Evolutionary conservation across 1,140 invertebrate genomes (phyloP).

Genomic region (Mizuhopecten yessoensis): DNA sequence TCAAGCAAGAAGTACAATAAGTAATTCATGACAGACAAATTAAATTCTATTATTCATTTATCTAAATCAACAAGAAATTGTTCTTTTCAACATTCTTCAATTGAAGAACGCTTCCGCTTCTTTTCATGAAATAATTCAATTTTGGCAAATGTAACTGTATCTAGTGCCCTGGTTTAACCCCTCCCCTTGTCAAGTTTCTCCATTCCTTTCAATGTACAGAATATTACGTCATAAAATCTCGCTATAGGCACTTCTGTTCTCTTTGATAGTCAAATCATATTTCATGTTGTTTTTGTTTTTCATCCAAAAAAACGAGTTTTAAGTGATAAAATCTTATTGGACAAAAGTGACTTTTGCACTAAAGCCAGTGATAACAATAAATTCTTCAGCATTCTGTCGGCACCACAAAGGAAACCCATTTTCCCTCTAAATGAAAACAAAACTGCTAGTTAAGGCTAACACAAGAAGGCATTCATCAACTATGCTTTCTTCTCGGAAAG

Average conservation of each 20-base stretch:
- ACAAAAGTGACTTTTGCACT: background rate
- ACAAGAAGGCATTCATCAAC: background rate
- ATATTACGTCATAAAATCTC: conserved; percentile 35
- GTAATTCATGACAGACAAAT: conserved; percentile 16
- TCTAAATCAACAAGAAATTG: conserved; percentile 27
- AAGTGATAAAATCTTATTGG: conserved; percentile 18
- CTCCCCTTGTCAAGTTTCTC: conserved; percentile 19
- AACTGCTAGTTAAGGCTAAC: background rate
- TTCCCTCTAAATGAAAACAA: conserved; percentile 27
- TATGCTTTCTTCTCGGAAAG: conserved; percentile 15
- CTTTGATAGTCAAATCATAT: conserved; percentile 35
- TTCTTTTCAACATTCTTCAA: conserved; percentile 39
- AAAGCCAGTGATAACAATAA: background rate
- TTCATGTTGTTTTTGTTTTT: conserved; percentile 26
- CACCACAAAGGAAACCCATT: conserved; percentile 3
- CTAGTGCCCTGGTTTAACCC: background rate
- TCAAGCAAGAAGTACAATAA: conserved; percentile 26
- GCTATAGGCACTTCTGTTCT: background rate
- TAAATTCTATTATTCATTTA: conserved; percentile 31
- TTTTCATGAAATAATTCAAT: conserved; percentile 36
- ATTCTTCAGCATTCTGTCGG: background rate
- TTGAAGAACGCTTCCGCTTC: conserved; percentile 5
- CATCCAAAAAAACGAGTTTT: conserved; percentile 17
- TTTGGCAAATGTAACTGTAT: background rate
- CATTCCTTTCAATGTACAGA: background rate